Evolutionary conservation across 2,888 invertebrate species (phyloP), one percentile per base, ranked within the genome.

Genomic region (Drosophila monieri): DNA sequence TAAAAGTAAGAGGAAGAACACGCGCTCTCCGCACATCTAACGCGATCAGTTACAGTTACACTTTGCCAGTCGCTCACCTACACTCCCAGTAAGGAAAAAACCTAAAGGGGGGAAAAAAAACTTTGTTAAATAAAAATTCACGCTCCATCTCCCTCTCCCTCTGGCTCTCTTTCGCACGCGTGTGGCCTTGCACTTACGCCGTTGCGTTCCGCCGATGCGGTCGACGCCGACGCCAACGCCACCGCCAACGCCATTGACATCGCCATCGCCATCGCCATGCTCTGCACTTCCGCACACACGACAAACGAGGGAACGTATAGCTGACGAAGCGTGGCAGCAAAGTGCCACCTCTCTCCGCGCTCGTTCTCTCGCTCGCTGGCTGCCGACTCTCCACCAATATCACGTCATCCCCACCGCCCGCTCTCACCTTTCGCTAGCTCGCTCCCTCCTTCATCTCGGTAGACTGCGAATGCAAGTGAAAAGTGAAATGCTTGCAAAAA

Each of bases 1-100:
- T 9, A 0, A 9, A 35, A 6, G n/a, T 9, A 43, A 21, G 43
- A 21, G 37, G 12, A 10, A 51, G 32, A 35, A 53, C 46, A 60
- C 49, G 61, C 67, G 68, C 68, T 67, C 67, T 41, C 55, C 58
- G 52, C 66, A 73, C 61, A 67, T 74, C 74, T 78, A 83, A 79
- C 61, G 58, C 78, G 83, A 83, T 79, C 83, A 73, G 78, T 77
- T 79, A 78, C 80, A 83, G 77, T 79, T 79, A 77, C 80, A 83
- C 81, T 80, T 78, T 35, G 75, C 71, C 60, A 67, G 54, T 9
- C 43, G 60, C 60, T 57, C 35, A 55, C 59, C n/a, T 35, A 54
- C 54, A 64, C 12, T 14, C 21, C 25, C 6, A 25, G 43, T 30
- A 23, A 53, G 44, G 10, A 21, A 52, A 43, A 51, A 27, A 27